phyloP scores from a whole-genome alignment of 2,888 invertebrate genomes.

The Acleris literana region DNA sequence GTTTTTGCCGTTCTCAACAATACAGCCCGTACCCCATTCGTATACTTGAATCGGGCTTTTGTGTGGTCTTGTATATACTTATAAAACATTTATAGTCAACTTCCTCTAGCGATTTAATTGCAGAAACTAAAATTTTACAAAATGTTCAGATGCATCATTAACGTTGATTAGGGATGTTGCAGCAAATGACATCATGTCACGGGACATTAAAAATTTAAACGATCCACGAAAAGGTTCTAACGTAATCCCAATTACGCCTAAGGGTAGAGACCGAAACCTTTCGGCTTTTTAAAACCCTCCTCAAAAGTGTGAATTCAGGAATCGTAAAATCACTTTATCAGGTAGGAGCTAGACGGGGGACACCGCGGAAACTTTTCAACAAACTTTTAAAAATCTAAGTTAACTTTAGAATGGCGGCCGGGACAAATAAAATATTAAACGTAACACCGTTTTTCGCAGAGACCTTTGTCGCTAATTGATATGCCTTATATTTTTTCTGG shows the following conservation, averaged over 20 bases:
- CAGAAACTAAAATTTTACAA: slow-evolving; percentile 43
- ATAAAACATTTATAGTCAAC: too few relatives aligned
- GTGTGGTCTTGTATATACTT: slow-evolving; percentile 51
- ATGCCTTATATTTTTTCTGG: slow-evolving; percentile 57
- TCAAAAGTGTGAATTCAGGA: slow-evolving; percentile 80
- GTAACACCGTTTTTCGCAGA: slow-evolving; percentile 53
- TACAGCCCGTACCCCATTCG: slow-evolving; percentile 49
- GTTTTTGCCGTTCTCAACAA: slow-evolving; percentile 72
- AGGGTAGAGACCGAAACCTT: slow-evolving; percentile 57
- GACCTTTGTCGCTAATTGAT: slow-evolving; percentile 70
- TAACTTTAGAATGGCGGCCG: slow-evolving; percentile 66
- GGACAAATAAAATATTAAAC: slow-evolving; percentile 74
- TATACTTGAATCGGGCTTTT: slow-evolving; percentile 58
- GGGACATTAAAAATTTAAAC: slow-evolving; percentile 62
- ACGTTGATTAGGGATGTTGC: slow-evolving; percentile 31
- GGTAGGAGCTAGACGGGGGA: slow-evolving; percentile 70
- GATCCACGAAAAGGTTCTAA: slow-evolving; percentile 57
- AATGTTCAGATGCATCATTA: slow-evolving; percentile 32
- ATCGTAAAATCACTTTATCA: slow-evolving; percentile 80
- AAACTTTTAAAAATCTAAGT: slow-evolving; percentile 82
- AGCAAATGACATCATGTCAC: slow-evolving; percentile 39
- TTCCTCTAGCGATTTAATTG: background rate
- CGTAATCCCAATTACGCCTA: slow-evolving; percentile 66
- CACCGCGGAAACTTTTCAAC: slow-evolving; percentile 68
- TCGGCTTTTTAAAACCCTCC: slow-evolving; percentile 75